Evolutionary conservation across 2,113 vertebrate genomes (phyloP).

Genomic region (Coptodon bakossiorum): DNA sequence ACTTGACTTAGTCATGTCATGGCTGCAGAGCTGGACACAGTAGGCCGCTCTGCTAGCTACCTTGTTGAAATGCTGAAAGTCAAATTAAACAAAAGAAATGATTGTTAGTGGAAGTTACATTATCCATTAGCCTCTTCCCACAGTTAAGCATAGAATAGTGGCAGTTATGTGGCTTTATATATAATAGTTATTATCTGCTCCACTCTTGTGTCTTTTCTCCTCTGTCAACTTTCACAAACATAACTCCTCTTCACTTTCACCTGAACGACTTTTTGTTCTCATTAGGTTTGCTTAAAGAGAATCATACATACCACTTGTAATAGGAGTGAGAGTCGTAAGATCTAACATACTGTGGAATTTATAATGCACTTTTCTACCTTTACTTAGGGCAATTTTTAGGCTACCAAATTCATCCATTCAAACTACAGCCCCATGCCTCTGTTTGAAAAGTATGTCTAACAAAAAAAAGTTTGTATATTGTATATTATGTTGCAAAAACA

Average conservation of each 20-base stretch:
- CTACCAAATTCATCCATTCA: neutral
- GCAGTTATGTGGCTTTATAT: neutral
- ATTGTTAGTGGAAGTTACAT: neutral
- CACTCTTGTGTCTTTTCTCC: neutral
- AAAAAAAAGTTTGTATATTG: neutral
- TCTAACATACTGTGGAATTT: neutral
- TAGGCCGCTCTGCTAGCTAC: neutral
- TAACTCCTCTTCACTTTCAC: neutral
- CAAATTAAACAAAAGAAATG: neutral
- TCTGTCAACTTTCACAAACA: neutral
- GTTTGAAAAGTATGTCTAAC: neutral
- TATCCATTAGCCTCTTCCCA: neutral
- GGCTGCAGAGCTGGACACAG: rapidly evolving
- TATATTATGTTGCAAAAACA: neutral
- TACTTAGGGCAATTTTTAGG: neutral
- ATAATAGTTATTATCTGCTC: neutral
- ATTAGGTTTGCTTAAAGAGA: neutral
- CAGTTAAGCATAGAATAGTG: neutral
- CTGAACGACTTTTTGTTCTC: neutral
- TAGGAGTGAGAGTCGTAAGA: neutral
- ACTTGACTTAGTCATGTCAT: neutral
- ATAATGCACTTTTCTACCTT: neutral
- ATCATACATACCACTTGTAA: neutral
- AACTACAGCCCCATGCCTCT: rapidly evolving
- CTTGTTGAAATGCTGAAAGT: neutral